phyloP scores from a whole-genome alignment of 2,113 vertebrate genomes.

The Nesoenas mayeri region DNA sequence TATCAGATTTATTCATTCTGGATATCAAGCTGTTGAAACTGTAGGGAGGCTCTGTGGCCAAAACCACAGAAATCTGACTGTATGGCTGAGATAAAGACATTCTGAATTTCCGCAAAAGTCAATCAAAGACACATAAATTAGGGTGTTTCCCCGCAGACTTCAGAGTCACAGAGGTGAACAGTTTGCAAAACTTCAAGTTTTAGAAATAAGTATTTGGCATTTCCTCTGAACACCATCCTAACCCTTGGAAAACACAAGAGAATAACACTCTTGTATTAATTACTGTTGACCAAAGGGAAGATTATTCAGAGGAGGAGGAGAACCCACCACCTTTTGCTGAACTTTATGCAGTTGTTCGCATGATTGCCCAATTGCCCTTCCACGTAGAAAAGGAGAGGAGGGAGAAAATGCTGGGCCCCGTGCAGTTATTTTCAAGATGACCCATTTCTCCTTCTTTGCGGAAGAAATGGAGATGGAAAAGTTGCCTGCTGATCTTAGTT shows the following conservation, averaged over 20 bases:
- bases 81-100: constrained; percentile 49
- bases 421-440: background rate
- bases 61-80: constrained; percentile 46
- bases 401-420: background rate
- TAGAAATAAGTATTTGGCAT: background rate
- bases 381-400: background rate
- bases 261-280: background rate
- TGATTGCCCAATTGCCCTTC: constrained; percentile 11
- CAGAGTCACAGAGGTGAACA: background rate
- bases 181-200: background rate
- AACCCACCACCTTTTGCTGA: background rate
- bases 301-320: background rate
- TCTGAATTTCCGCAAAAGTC: constrained; percentile 27
- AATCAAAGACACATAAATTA: constrained; percentile 42
- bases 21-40: constrained; percentile 48
- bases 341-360: background rate
- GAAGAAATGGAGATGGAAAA: background rate
- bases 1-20: constrained; percentile 61
- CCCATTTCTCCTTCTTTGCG: background rate
- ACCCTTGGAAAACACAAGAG: background rate
- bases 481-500: background rate
- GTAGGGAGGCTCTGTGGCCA: constrained; percentile 36
- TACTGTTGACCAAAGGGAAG: background rate
- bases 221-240: background rate
- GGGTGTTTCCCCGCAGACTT: background rate